phyloP scores from a whole-genome alignment of 2,888 invertebrate species.

The Eulithis prunata region DNA sequence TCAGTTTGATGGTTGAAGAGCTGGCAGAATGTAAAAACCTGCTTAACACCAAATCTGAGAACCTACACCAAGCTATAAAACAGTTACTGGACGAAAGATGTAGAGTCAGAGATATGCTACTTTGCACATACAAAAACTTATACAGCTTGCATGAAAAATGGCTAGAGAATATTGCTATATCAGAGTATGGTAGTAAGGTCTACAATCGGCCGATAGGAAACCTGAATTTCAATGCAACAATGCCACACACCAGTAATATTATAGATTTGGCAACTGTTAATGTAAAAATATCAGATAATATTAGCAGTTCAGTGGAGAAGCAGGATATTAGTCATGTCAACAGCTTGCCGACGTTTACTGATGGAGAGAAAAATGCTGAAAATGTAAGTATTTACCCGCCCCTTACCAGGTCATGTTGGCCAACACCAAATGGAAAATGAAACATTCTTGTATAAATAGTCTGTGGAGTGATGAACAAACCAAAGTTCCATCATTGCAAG shows the following conservation, averaged over 20 bases:
- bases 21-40: conserved; percentile 93
- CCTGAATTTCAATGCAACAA: conserved; percentile 75
- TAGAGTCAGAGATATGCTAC: conserved; percentile 85
- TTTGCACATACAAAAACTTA: conserved; percentile 86
- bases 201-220: conserved; percentile 78
- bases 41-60: conserved; percentile 88
- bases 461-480: too few species aligned
- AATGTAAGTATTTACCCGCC: conserved; percentile 69
- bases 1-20: conserved; percentile 96
- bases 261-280: conserved; percentile 86
- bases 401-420: neutral
- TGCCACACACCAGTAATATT: conserved; percentile 84
- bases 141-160: conserved; percentile 78
- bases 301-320: conserved; percentile 77
- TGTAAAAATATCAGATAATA: conserved; percentile 85
- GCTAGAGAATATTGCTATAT: conserved; percentile 74
- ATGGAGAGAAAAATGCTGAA: conserved; percentile 85
- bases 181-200: conserved; percentile 68
- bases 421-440: too few species aligned
- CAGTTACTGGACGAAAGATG: conserved; percentile 88
- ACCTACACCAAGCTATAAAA: conserved; percentile 88
- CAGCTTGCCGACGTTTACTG: conserved; percentile 70
- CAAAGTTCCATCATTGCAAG: too few species aligned
- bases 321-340: conserved; percentile 73
- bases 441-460: too few species aligned